Evolutionary conservation across 2,113 vertebrate genomes (phyloP), one percentile per base, ranked within the genome.

Genomic region (Ceratotherium simum): DNA sequence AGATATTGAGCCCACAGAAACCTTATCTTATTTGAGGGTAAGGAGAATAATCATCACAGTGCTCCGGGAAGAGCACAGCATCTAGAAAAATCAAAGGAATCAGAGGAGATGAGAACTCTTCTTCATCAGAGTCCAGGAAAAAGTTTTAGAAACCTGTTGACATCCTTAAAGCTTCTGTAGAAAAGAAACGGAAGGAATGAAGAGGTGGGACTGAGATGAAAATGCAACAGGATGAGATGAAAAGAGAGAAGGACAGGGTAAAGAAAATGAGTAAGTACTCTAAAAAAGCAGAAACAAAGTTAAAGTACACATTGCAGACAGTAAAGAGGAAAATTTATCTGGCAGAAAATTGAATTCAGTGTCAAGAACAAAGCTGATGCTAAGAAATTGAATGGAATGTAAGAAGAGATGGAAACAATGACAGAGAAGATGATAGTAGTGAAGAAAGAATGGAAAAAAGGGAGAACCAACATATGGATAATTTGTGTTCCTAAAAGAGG

Each of bases 41-140:
- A 87, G 39, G 90, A 96, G 60, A 97, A 70, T 91, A 96, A 54
- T 70, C n/a, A 92, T 42, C 54, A 69, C 20, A 65, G 82, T 95
- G 46, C 16, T 80, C 91, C 42, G 4, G 11, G 20, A 86, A 91
- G 29, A 75, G 33, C 62, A 73, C 5, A 79, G 42, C 25, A n/a
- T 62, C 76, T 69, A 93, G 81, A 80, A 84, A 91, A 86, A 51
- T 56, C 42, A 88, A 69, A 90, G 80, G 29, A 75, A 58, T n/a
- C n/a, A 65, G 67, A 92, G 79, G n/a, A 84, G 86, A 76, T 60
- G 51, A 93, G n/a, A 79, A 70, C 5, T 62, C 39, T 95, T 87
- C 76, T 78, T 95, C 13, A 58, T 46, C 11, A 72, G 39, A 7
- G 51, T 70, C 62, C 23, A 96, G 39, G 48, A 91, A 39, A 93